Conservation (phyloP, 1,140 invertebrate species). For the Nasonia giraulti region DNA sequence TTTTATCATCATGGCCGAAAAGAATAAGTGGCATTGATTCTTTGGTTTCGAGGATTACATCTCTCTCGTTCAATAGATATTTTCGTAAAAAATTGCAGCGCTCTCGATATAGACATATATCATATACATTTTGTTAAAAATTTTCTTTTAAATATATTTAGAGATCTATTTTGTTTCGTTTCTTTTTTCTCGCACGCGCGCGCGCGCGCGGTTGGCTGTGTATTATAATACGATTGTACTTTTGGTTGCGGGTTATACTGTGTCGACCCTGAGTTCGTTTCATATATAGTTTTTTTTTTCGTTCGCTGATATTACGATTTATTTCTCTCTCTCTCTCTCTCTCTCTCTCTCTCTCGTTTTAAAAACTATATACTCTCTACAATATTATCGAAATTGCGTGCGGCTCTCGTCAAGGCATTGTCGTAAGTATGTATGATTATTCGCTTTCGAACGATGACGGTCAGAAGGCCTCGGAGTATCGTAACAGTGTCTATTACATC, state of each 20-base stretch:
- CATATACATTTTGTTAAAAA: constrained; percentile 34
- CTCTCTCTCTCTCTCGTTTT: neutral
- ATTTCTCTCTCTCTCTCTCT: constrained; percentile 3
- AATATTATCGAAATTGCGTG: constrained; percentile 40
- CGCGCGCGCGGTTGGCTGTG: constrained; percentile 67
- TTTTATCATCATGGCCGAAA: neutral
- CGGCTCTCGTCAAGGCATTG: constrained; percentile 47
- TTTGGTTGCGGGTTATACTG: constrained; percentile 72
- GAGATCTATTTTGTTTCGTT: constrained; percentile 58
- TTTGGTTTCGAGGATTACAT: constrained; percentile 41
- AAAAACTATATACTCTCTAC: constrained; percentile 6
- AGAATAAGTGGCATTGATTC: constrained; percentile 6
- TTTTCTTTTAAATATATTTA: constrained; percentile 64
- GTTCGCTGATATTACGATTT: constrained; percentile 51
- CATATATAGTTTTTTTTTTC: constrained; percentile 28
- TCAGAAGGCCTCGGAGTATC: constrained; percentile 42
- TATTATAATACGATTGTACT: constrained; percentile 73
- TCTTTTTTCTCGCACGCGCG: constrained; percentile 47
- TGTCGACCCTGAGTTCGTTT: constrained; percentile 71
- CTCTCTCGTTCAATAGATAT: neutral
- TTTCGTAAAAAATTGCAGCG: neutral
- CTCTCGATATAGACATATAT: neutral
- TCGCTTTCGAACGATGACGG: constrained; percentile 23
- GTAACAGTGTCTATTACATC: too few species aligned
- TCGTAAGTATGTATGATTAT: constrained; percentile 21